phyloP scores from a whole-genome alignment of 2,888 invertebrate species.

The Neoitamus cyanurus region DNA sequence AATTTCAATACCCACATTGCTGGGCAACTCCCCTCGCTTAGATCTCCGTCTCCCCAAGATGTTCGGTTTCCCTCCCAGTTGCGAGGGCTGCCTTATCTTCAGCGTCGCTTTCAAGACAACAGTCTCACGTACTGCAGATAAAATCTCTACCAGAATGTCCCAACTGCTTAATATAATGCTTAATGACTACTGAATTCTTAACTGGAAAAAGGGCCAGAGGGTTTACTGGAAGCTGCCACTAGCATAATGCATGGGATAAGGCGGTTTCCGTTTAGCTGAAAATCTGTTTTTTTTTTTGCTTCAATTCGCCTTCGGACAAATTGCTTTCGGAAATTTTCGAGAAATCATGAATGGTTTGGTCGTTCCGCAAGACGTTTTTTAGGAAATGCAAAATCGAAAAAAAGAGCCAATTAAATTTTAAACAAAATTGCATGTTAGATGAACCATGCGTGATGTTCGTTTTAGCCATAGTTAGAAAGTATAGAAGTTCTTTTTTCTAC shows the following conservation, averaged over 20 bases:
- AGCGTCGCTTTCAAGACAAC: conserved; percentile 21
- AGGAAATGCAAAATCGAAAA: too few species aligned
- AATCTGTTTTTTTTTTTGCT: neutral
- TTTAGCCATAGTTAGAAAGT: too few species aligned
- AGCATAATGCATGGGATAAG: neutral
- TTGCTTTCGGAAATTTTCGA: neutral
- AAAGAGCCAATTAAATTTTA: too few species aligned
- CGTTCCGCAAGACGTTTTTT: too few species aligned
- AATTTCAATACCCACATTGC: conserved; percentile 36
- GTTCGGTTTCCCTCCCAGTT: conserved; percentile 5
- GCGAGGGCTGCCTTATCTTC: neutral
- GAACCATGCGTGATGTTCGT: too few species aligned
- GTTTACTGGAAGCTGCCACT: neutral
- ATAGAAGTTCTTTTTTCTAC: too few species aligned
- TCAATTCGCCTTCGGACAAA: neutral
- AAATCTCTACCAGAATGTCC: conserved; percentile 49
- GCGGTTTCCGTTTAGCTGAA: neutral
- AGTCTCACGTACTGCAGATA: conserved; percentile 49
- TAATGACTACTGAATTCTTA: conserved; percentile 45
- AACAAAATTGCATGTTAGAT: too few species aligned
- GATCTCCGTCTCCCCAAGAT: neutral
- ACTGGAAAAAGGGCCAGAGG: conserved; percentile 2
- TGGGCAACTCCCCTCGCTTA: neutral
- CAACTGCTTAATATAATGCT: conserved; percentile 50
- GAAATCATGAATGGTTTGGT: neutral